Evolutionary conservation across 2,888 invertebrate genomes (phyloP).

Genomic region (Dichetophora obliterata): DNA sequence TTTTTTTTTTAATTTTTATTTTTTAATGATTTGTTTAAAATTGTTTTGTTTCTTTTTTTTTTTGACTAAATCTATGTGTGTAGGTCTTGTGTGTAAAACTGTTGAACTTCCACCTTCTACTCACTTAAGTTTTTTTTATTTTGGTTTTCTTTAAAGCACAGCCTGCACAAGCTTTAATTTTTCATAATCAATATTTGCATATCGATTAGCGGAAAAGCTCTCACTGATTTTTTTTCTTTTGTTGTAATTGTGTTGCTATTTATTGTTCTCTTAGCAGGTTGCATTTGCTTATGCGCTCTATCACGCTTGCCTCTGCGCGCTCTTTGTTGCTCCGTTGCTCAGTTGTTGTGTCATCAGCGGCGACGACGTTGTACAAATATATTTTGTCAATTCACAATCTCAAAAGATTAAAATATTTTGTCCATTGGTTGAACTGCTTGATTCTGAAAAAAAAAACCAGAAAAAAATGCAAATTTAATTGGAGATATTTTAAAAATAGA

Average conservation of each 20-base stretch:
- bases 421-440: neutral
- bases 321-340: neutral
- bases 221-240: neutral
- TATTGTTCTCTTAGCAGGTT: neutral
- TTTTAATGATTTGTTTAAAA: neutral
- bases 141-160: neutral
- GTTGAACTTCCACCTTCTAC: neutral
- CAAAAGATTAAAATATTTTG: neutral
- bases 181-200: conserved; percentile 8
- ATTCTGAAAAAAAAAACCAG: conserved; percentile 2
- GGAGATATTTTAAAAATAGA: too few species aligned
- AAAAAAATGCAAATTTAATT: conserved; percentile 12
- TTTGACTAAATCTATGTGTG: neutral
- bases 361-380: neutral
- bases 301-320: neutral
- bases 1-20: neutral
- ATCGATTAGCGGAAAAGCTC: neutral
- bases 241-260: conserved; percentile 7
- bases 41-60: neutral
- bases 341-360: neutral
- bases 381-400: neutral
- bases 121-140: neutral
- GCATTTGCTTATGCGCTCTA: neutral
- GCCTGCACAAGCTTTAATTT: conserved; percentile 2
- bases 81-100: neutral